Base-by-base conservation (phyloP, 2,113 vertebrate genomes). In the Istiophorus platypterus region DNA sequence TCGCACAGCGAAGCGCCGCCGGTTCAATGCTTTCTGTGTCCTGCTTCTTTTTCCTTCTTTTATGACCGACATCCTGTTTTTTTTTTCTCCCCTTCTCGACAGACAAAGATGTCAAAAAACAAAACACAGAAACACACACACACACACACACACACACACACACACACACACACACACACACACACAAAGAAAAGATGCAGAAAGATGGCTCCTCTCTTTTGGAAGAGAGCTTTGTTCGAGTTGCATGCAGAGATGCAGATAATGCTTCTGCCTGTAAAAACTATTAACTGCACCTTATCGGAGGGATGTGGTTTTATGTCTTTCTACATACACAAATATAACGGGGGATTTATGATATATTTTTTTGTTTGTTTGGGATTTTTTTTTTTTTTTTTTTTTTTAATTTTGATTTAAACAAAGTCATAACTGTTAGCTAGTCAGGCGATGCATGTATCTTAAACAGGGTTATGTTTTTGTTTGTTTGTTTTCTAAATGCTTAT, bases 221-320 rank as follows among this genome's bases (percentile, higher is more conserved):
- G 47, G 31, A n/a, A 56, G 54, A 75, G 62, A 34, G 20, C 22
- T 74, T 83, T 70, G 9, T 87, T 81, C 78, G 4, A 51, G 67
- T 86, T 89, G 83, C 77, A 83, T 88, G 80, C 74, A 76, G 78
- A 90, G 59, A 73, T 68, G 76, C 83, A 80, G 67, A 72, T 27
- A 59, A 3, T 41, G n/a, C 15, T 64, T 85, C 66, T 84, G 83
- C 71, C 61, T 89, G 65, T 81, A 54, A 69, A 69, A 84, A 62
- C 77, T 79, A 78, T 82, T 72, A 86, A 63, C 84, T 89, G 91
- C 91, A 93, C 89, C 91, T 90, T 91, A 88, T 39, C 62, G 42
- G 76, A 64, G 71, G 68, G 76, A 77, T 64, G 73, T 83, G 34
- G 1, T 27, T 61, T 57, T 17, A n/a, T 20, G 4, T 57, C 18